Conservation (phyloP, 2,113 vertebrate genomes). For the Polypterus senegalus region DNA sequence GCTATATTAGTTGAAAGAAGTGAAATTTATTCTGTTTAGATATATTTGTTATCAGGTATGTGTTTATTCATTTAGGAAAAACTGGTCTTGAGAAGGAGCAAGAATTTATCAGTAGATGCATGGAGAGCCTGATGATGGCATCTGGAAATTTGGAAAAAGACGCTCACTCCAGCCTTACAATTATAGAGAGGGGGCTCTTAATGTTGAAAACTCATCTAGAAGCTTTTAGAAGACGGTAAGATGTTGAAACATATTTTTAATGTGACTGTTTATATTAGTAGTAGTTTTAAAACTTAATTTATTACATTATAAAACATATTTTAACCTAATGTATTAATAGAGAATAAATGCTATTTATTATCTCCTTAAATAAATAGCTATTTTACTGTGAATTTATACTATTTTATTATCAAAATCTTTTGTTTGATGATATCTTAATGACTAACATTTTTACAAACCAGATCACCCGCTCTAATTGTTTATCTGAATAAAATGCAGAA, state of each 20-base stretch:
- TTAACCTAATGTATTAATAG: too few species aligned
- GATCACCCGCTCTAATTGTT: too few species aligned
- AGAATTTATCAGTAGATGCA: conserved; percentile 98
- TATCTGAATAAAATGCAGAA: too few species aligned
- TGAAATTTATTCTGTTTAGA: not conserved
- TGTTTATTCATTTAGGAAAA: conserved; percentile 60
- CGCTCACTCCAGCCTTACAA: conserved; percentile 81
- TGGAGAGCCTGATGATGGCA: conserved; percentile 95
- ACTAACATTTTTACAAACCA: too few species aligned
- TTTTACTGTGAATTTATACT: too few species aligned
- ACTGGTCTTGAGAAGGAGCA: conserved; percentile 95
- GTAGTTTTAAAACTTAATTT: too few species aligned
- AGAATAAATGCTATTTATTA: too few species aligned
- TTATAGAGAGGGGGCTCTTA: conserved; percentile 92
- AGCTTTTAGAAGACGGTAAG: conserved; percentile 88
- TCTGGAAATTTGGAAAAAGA: conserved; percentile 90
- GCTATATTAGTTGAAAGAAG: not conserved
- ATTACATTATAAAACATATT: too few species aligned
- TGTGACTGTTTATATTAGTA: not conserved
- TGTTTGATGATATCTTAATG: too few species aligned
- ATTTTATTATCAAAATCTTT: too few species aligned
- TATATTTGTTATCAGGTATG: not conserved
- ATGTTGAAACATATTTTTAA: not conserved
- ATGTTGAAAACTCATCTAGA: conserved; percentile 98
- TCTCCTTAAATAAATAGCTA: too few species aligned